phyloP scores from a whole-genome alignment of 2,888 invertebrate species.

The Polydrusus tereticollis region DNA sequence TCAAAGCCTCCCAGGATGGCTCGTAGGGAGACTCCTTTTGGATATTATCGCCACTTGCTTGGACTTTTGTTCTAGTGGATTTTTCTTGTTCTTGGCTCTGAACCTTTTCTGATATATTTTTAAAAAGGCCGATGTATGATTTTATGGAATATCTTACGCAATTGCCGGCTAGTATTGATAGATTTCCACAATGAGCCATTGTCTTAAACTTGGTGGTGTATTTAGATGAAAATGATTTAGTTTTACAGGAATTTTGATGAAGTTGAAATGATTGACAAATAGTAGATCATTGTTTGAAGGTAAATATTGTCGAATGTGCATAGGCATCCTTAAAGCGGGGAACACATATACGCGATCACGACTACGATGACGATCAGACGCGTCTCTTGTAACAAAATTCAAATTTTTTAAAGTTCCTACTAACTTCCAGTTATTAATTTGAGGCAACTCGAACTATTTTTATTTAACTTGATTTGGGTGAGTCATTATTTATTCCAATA shows the following conservation, averaged over 20 bases:
- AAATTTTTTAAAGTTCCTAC: too few relatives aligned
- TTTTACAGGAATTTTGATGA: neutral
- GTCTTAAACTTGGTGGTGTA: neutral
- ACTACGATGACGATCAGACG: too few relatives aligned
- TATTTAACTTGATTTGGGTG: too few relatives aligned
- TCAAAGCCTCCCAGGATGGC: neutral
- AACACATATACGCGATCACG: too few relatives aligned
- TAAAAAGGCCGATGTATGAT: neutral
- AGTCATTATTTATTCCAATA: too few relatives aligned
- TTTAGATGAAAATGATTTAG: neutral
- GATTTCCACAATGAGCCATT: neutral
- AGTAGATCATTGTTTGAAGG: too few relatives aligned
- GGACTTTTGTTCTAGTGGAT: neutral
- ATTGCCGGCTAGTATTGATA: neutral
- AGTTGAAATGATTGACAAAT: too few relatives aligned
- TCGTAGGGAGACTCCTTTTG: neutral
- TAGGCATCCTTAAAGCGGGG: too few relatives aligned
- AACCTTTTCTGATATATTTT: neutral
- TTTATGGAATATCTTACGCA: neutral
- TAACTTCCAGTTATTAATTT: too few relatives aligned
- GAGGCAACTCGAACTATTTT: too few relatives aligned
- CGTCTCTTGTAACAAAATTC: too few relatives aligned
- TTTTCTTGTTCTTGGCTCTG: neutral
- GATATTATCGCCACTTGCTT: neutral
- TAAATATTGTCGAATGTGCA: too few relatives aligned